Evolutionary conservation across 1,140 invertebrate genomes (phyloP).

Genomic region (Anadara kagoshimensis): DNA sequence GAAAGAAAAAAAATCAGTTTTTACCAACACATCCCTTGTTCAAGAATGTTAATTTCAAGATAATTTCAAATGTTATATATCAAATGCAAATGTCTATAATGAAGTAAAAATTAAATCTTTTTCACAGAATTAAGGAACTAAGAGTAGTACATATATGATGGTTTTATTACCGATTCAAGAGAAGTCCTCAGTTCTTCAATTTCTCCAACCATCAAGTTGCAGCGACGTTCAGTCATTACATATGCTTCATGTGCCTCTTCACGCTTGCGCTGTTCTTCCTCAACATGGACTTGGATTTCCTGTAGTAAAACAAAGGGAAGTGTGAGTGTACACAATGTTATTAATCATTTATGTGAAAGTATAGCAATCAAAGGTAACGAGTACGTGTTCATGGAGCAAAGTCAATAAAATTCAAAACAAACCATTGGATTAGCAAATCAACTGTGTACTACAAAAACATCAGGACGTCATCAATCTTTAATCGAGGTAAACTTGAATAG

Average conservation of each 20-base stretch:
- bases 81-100: no score
- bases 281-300: constrained; percentile 84
- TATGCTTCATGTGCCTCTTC: constrained; percentile 98
- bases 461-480: neutral
- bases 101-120: no score
- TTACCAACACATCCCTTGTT: no score
- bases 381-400: neutral
- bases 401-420: neutral
- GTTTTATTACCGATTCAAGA: constrained; percentile 80
- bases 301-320: constrained; percentile 15
- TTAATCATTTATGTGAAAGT: neutral
- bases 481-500: neutral
- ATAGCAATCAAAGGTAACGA: neutral
- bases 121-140: no score
- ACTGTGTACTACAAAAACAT: neutral
- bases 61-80: no score
- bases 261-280: constrained; percentile 97
- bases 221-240: constrained; percentile 95
- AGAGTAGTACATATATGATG: no score
- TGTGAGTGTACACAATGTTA: neutral
- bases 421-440: neutral
- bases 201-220: constrained; percentile 95
- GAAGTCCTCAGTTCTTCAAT: constrained; percentile 96
- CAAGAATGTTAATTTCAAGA: no score
- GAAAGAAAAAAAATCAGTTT: no score